These are phyloP conservation scores for Tangara arthus DNA, from an alignment of 2,797 vertebrate species.

Conservation along the genomic window DNA sequence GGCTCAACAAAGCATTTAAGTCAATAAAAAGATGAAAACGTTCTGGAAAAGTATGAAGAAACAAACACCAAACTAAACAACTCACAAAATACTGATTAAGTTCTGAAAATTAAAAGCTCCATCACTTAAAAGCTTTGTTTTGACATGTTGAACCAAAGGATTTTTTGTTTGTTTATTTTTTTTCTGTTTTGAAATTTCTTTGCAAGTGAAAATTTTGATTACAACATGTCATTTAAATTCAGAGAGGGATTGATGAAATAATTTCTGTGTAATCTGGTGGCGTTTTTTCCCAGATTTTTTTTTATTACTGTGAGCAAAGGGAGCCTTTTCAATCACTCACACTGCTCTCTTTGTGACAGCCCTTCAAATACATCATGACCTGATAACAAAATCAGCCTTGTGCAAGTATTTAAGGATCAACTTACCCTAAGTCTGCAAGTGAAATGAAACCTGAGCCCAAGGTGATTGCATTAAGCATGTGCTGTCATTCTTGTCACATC, in stretches of 20 bases:
- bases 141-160: not conserved
- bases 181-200: not conserved
- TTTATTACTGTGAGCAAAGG: not conserved
- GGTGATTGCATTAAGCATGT: not conserved
- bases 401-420: not conserved
- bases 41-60: not conserved
- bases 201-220: not conserved
- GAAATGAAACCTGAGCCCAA: not conserved
- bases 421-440: not conserved
- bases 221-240: not conserved
- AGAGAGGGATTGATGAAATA: not conserved
- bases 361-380: not conserved
- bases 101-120: not conserved
- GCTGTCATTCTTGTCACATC: not conserved
- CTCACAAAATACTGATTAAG: not conserved
- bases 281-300: fast-evolving
- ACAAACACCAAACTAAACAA: not conserved
- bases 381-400: not conserved
- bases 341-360: not conserved
- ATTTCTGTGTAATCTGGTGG: not conserved
- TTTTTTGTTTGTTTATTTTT: not conserved
- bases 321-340: not conserved
- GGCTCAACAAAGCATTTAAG: not conserved
- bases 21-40: not conserved
- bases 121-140: not conserved